Conservation (phyloP, 2,797 vertebrate genomes). For the Arctocebus calabarensis region DNA sequence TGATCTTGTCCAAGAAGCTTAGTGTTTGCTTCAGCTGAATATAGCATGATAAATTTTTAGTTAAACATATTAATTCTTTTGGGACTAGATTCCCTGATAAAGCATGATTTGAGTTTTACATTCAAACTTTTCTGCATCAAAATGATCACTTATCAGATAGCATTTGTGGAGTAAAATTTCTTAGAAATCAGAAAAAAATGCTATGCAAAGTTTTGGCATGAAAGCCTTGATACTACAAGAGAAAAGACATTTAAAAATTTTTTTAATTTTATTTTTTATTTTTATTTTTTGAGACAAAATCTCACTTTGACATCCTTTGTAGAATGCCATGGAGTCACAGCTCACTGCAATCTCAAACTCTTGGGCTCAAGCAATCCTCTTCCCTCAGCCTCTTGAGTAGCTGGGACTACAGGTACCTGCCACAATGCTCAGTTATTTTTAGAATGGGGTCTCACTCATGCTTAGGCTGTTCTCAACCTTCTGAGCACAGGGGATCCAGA, state of each 20-base stretch:
- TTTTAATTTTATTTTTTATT: no score
- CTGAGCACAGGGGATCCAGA: no score
- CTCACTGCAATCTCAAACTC: no score
- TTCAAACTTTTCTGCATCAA: neutral
- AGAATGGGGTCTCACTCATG: no score
- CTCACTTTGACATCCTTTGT: no score
- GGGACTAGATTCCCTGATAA: neutral
- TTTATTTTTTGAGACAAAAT: no score
- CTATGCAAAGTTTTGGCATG: neutral
- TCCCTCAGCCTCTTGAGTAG: no score
- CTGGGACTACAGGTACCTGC: no score
- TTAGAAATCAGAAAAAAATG: neutral
- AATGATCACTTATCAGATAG: neutral
- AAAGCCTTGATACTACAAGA: constrained; percentile 32
- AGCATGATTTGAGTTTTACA: constrained; percentile 46
- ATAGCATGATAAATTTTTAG: neutral
- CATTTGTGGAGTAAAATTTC: neutral
- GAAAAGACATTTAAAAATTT: neutral
- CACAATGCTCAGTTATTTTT: no score
- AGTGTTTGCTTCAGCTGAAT: neutral
- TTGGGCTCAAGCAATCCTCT: no score
- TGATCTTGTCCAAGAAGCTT: neutral
- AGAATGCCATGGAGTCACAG: no score
- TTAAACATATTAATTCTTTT: constrained; percentile 12
- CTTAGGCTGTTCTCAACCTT: no score